Percentiles rank a stretch among this genome's conserved stretches.
phyloP scores from a whole-genome alignment of 2,888 invertebrate genomes.

The Caenorhabditis sinica region DNA sequence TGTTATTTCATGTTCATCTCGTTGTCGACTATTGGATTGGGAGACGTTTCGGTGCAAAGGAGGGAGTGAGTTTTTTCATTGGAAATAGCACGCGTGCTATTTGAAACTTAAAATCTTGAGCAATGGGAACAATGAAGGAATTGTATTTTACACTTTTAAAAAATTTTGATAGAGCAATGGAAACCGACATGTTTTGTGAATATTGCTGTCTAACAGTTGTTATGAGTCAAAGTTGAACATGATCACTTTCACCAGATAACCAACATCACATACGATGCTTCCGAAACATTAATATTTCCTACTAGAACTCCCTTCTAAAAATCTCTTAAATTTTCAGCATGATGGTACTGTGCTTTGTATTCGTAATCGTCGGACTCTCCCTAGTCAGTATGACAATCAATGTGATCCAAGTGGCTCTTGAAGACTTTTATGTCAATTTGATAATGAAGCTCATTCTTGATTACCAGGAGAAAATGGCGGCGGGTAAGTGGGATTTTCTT shows the following conservation, averaged over 20 bases:
- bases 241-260: too few relatives aligned
- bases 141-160: too few relatives aligned
- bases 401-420: constrained; percentile 84
- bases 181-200: too few relatives aligned
- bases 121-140: too few relatives aligned
- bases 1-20: constrained; percentile 85
- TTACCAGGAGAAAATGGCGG: constrained; percentile 82
- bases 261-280: background rate
- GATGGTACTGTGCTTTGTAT: constrained; percentile 83
- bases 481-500: constrained; percentile 64
- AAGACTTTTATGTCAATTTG: constrained; percentile 82
- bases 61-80: constrained; percentile 78
- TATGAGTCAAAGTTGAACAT: too few relatives aligned
- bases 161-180: too few relatives aligned
- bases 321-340: constrained; percentile 70
- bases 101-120: background rate
- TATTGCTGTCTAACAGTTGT: too few relatives aligned
- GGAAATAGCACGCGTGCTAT: too few relatives aligned
- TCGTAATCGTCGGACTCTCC: constrained; percentile 85
- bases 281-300: background rate
- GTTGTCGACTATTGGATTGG: constrained; percentile 84
- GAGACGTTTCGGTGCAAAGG: constrained; percentile 80
- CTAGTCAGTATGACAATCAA: constrained; percentile 85
- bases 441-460: constrained; percentile 83
- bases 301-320: background rate